phyloP scores from a whole-genome alignment of 2,888 invertebrate species.

The Tolmerus cingulatus region DNA sequence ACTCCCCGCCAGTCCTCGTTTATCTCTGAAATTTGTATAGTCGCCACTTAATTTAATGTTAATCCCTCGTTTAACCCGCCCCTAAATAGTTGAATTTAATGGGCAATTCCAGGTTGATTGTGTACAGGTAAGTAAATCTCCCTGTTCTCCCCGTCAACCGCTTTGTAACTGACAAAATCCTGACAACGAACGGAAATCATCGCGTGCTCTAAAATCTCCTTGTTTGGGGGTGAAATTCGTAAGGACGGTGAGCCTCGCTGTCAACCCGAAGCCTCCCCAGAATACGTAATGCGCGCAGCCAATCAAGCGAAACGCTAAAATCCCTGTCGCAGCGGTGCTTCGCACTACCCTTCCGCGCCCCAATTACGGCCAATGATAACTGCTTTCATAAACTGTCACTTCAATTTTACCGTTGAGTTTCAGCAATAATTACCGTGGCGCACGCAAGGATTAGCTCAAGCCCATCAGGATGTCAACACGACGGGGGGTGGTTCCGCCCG shows the following conservation, averaged over 20 bases:
- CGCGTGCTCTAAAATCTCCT: background rate
- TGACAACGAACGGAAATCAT: background rate
- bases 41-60: background rate
- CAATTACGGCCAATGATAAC: background rate
- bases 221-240: background rate
- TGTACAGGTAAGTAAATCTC: background rate
- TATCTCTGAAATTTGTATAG: background rate
- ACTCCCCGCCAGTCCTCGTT: background rate
- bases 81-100: background rate
- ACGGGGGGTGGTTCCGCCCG: background rate
- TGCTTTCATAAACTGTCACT: background rate
- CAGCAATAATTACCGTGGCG: constrained; percentile 8
- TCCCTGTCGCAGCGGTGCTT: background rate
- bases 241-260: background rate
- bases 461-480: background rate
- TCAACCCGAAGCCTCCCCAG: background rate
- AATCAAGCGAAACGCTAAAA: background rate
- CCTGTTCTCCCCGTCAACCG: background rate
- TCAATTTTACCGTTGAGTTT: background rate
- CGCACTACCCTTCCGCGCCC: background rate
- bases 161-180: background rate
- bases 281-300: background rate
- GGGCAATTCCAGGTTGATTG: background rate
- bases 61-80: background rate
- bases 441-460: background rate